Percentiles rank a stretch among this genome's conserved stretches.
phyloP scores from a whole-genome alignment of 1,140 invertebrate species.

The Gryon sp. region DNA sequence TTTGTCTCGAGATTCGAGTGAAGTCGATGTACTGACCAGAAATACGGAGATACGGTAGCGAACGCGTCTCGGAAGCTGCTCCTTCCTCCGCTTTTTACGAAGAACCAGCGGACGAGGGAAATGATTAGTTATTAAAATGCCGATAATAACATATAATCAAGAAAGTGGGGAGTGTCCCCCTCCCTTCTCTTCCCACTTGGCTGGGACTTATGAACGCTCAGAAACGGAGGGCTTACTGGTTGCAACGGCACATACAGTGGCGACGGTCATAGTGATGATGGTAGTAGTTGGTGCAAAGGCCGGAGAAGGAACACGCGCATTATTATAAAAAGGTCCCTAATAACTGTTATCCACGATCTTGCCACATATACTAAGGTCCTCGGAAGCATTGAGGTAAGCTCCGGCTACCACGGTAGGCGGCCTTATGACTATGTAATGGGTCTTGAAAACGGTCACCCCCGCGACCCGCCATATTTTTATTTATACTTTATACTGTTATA shows the following conservation, averaged over 20 bases:
- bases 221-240: conserved; percentile 58
- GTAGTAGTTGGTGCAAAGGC: conserved; percentile 70
- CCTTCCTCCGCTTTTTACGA: conserved; percentile 73
- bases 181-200: too few species aligned
- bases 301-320: conserved; percentile 72
- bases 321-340: conserved; percentile 77
- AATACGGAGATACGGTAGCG: conserved; percentile 75
- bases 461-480: conserved; percentile 33
- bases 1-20: conserved; percentile 40
- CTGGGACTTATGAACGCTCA: conserved; percentile 60
- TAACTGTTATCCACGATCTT: conserved; percentile 80
- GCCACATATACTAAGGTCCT: conserved; percentile 61
- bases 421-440: conserved; percentile 70
- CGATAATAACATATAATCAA: conserved; percentile 80
- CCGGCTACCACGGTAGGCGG: conserved; percentile 71
- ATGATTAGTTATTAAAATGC: conserved; percentile 81
- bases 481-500: not conserved
- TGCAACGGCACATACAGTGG: conserved; percentile 62
- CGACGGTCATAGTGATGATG: conserved; percentile 62
- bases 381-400: conserved; percentile 59
- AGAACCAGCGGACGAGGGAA: conserved; percentile 73
- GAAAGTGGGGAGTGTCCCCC: conserved; percentile 75
- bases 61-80: conserved; percentile 74
- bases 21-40: conserved; percentile 50
- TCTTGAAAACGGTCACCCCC: conserved; percentile 51